Conservation (phyloP, 1,140 invertebrate species). For the Papilio polyxenes region DNA sequence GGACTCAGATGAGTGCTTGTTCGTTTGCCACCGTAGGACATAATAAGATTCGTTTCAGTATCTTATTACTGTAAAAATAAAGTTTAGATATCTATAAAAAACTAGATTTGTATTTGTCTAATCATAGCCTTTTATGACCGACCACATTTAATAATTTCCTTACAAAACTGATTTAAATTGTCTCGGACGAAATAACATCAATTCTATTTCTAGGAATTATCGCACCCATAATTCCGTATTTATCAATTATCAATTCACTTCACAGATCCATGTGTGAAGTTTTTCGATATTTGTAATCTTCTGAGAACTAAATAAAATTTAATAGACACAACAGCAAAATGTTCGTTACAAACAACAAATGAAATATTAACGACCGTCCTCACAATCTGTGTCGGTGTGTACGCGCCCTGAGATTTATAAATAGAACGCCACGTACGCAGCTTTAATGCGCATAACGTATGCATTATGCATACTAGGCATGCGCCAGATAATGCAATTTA, state of each 20-base stretch:
- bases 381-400: conserved; percentile 3
- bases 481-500: background rate
- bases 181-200: background rate
- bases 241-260: background rate
- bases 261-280: background rate
- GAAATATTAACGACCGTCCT: background rate
- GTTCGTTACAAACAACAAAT: background rate
- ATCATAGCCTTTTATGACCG: too few relatives aligned
- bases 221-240: too few relatives aligned
- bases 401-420: background rate
- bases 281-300: background rate
- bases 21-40: too few relatives aligned
- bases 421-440: conserved; percentile 32
- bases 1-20: too few relatives aligned
- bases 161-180: background rate
- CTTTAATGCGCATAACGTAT: conserved; percentile 26
- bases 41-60: too few relatives aligned
- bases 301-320: background rate
- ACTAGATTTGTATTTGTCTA: too few relatives aligned
- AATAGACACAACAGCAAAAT: background rate
- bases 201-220: background rate
- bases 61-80: background rate
- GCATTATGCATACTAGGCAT: conserved; percentile 15
- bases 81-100: too few relatives aligned
- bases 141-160: too few relatives aligned